Conservation (phyloP, 1,140 invertebrate genomes). For the Eurosta solidaginis region DNA sequence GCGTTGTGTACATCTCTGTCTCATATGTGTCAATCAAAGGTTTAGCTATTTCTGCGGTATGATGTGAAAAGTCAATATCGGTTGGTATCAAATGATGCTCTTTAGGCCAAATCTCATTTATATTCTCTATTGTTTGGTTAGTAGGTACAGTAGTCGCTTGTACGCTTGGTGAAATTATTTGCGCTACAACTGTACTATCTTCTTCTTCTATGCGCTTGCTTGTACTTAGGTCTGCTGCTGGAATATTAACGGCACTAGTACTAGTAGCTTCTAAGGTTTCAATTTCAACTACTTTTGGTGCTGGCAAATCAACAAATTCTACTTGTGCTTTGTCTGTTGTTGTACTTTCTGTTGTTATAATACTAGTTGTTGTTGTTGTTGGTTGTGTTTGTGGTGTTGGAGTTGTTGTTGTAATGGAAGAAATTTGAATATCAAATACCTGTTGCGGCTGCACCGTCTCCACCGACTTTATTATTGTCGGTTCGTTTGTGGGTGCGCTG, state of each 20-base stretch:
- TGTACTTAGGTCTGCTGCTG: conserved; percentile 39
- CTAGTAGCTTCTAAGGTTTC: conserved; percentile 47
- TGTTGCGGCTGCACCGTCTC: conserved; percentile 46
- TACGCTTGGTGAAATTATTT: conserved; percentile 2
- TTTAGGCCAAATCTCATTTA: conserved; percentile 54
- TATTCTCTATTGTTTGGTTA: conserved; percentile 44
- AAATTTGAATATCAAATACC: conserved; percentile 59
- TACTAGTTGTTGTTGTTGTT: conserved; percentile 37
- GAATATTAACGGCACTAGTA: conserved; percentile 55
- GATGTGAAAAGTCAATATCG: conserved; percentile 56
- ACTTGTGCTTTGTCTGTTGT: conserved; percentile 49
- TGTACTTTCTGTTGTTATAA: conserved; percentile 12
- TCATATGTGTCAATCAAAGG: conserved; percentile 9
- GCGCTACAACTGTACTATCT: neutral
- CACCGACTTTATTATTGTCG: neutral
- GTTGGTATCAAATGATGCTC: conserved; percentile 52
- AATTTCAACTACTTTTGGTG: conserved; percentile 56
- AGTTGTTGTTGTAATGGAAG: conserved; percentile 49
- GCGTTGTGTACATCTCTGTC: no score
- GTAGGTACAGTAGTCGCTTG: conserved; percentile 1
- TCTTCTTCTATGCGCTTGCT: conserved; percentile 26
- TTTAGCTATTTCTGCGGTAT: conserved; percentile 36
- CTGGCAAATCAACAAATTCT: conserved; percentile 53
- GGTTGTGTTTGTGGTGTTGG: conserved; percentile 42
- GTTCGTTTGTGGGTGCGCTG: conserved; percentile 28